Evolutionary conservation across 2,797 vertebrate species (phyloP).

Genomic region (Syngnathus rostellatus): DNA sequence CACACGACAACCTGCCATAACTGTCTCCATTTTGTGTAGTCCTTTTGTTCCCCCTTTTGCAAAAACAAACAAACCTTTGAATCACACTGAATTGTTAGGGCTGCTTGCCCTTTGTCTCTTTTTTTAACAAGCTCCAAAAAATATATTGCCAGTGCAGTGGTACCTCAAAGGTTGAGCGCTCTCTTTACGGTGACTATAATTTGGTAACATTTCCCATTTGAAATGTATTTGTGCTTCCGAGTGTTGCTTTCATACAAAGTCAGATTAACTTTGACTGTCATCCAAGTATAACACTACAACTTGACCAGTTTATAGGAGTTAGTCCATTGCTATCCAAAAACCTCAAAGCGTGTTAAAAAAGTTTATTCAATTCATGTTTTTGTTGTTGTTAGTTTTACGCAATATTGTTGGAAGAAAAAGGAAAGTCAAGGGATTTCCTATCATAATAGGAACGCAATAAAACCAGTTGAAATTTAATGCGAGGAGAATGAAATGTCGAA

Average conservation of each 20-base stretch:
- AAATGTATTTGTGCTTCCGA: not conserved
- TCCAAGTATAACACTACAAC: no score
- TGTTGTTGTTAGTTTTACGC: not conserved
- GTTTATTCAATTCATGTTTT: no score
- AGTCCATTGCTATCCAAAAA: no score
- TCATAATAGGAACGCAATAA: not conserved
- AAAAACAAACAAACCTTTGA: constrained; percentile 44
- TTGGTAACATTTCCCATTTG: not conserved
- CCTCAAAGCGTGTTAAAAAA: no score
- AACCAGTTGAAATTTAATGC: not conserved
- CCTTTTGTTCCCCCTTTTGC: constrained; percentile 57
- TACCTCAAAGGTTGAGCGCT: not conserved
- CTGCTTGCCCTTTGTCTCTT: constrained; percentile 15
- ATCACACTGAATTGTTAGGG: constrained; percentile 66
- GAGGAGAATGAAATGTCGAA: not conserved
- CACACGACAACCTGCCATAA: constrained; percentile 65
- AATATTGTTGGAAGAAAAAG: not conserved
- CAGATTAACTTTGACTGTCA: no score
- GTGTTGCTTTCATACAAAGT: not conserved
- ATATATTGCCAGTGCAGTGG: not conserved
- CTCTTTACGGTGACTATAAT: not conserved
- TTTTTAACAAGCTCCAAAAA: constrained; percentile 21
- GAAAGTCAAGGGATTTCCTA: no score
- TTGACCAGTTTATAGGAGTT: no score
- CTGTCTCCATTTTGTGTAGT: constrained; percentile 70